phyloP scores from a whole-genome alignment of 2,888 invertebrate genomes.

The Harpalus rubripes region DNA sequence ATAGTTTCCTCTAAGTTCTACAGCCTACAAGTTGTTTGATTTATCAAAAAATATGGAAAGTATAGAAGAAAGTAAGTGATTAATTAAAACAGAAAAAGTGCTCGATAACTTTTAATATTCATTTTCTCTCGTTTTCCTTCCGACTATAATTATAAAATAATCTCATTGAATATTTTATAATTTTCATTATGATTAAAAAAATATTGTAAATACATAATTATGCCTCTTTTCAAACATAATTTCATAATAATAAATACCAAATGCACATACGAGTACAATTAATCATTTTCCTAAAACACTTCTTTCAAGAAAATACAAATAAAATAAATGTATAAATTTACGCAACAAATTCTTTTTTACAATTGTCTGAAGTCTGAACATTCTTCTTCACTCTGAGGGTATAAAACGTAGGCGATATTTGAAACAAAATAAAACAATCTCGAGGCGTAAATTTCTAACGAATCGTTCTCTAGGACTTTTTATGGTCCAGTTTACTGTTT shows the following conservation, averaged over 20 bases:
- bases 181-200: not conserved
- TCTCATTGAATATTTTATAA: not conserved
- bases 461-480: conserved; percentile 29
- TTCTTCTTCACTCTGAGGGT: conserved; percentile 5
- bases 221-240: no score
- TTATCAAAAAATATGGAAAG: conserved; percentile 36
- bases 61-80: conserved; percentile 12
- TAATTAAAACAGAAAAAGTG: not conserved
- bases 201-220: not conserved
- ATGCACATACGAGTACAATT: no score
- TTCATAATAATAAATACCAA: no score
- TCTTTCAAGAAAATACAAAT: no score
- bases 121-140: conserved; percentile 10
- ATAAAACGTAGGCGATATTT: conserved; percentile 16
- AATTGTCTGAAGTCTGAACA: not conserved
- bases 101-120: conserved; percentile 12
- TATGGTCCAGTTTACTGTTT: conserved; percentile 26
- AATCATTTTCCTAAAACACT: no score
- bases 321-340: not conserved
- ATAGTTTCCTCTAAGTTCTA: not conserved
- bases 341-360: not conserved
- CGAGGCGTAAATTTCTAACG: conserved; percentile 38
- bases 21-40: conserved; percentile 15
- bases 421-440: conserved; percentile 46
- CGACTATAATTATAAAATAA: not conserved